Base-by-base conservation (phyloP, 2,888 invertebrate genomes). In the Platypus cylindrus region DNA sequence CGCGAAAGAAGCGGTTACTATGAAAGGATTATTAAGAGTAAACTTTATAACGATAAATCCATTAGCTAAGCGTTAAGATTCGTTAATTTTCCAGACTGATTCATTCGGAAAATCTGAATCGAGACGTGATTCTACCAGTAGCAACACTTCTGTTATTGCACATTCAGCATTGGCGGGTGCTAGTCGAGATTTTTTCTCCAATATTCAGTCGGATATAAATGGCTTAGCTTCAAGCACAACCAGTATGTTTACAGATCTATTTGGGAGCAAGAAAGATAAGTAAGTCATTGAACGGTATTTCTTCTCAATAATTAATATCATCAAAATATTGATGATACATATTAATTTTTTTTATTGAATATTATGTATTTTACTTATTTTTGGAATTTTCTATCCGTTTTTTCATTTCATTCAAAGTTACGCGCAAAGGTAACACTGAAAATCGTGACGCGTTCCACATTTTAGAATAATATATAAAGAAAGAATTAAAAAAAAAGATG, bases 221-320 rank as follows among this genome's bases (percentile, higher is more conserved):
- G 90, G 90, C 5, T 73, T 91, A 30, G 91, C 94, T 13, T 83
- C 89, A 1, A 89, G 93, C 45, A 93, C 91, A 1, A 78, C 86
- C 11, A 90, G 79, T 59, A 91, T 94, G 76, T 86, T 95, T 56
- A 89, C 89, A 35, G 94, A 90, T 59, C 73, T 95, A 50, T 93
- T 95, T 60, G 89, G 93, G 58, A 68, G 67, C 23, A 77, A 75
- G 60, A 76, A 59, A 43, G 54, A 52, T 36, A 48, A 56, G n/a
- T n/a, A n/a, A n/a, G n/a, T n/a, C n/a, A n/a, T n/a, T n/a, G n/a
- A n/a, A n/a, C n/a, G n/a, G n/a, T n/a, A n/a, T n/a, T n/a, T n/a
- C n/a, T n/a, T n/a, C n/a, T n/a, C n/a, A n/a, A n/a, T n/a, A n/a
- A n/a, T n/a, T n/a, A n/a, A n/a, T n/a, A n/a, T n/a, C n/a, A n/a